phyloP scores from a whole-genome alignment of 2,888 invertebrate species.

The Lepetodrilus schrolli region DNA sequence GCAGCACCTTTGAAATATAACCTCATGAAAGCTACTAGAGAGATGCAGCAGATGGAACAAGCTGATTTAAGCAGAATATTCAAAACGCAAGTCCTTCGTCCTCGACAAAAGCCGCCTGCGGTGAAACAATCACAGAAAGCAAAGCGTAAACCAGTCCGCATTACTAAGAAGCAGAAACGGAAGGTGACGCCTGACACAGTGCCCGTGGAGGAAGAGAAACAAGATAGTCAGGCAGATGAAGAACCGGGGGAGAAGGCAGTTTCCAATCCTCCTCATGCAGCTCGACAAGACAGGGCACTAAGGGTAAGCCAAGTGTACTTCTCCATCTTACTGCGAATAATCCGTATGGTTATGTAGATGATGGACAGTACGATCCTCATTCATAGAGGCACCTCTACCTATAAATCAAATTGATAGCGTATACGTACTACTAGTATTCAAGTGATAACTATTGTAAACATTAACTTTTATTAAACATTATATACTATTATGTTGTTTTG shows the following conservation, averaged over 20 bases:
- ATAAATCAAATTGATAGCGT: too few species aligned
- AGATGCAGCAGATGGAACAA: slow-evolving; percentile 7
- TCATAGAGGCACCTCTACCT: too few species aligned
- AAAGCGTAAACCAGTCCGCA: not conserved
- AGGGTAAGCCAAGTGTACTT: too few species aligned
- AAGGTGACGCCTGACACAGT: not conserved
- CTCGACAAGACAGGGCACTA: slow-evolving; percentile 53
- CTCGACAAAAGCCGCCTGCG: slow-evolving; percentile 2
- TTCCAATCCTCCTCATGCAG: slow-evolving; percentile 48
- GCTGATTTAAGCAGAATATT: not conserved
- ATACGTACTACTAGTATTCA: too few species aligned
- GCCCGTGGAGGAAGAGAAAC: not conserved
- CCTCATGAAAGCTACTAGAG: not conserved
- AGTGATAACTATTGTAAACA: too few species aligned
- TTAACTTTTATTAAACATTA: too few species aligned
- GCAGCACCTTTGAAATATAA: not conserved
- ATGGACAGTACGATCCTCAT: too few species aligned
- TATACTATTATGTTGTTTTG: too few species aligned
- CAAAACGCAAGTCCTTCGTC: not conserved
- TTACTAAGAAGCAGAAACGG: not conserved
- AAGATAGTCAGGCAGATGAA: not conserved
- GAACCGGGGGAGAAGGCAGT: slow-evolving; percentile 37
- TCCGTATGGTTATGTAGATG: too few species aligned
- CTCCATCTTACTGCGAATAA: too few species aligned
- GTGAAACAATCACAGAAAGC: not conserved